These are phyloP conservation scores for Drosophila sulfurigaster DNA, from an alignment of 1,140 invertebrate species.

Conservation along the genomic window DNA sequence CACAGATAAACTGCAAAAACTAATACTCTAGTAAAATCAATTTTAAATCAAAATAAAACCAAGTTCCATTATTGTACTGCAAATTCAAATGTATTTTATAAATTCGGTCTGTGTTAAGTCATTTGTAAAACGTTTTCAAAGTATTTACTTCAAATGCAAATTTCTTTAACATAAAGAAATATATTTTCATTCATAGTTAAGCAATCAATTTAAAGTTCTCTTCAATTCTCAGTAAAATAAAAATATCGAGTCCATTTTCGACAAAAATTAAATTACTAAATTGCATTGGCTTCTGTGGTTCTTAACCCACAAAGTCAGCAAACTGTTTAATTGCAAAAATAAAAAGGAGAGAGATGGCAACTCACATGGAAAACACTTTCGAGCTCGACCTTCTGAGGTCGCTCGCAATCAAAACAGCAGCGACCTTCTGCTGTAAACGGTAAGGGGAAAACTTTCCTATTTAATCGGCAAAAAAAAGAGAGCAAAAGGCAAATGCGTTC, in stretches of 20 bases:
- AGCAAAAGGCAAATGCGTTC: neutral
- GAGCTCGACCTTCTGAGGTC: slow-evolving; percentile 28
- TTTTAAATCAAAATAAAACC: too few species aligned
- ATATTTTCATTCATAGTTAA: too few species aligned
- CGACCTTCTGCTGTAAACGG: slow-evolving; percentile 4
- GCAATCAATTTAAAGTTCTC: too few species aligned
- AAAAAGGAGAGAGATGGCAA: slow-evolving; percentile 10
- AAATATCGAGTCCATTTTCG: neutral
- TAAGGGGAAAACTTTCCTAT: slow-evolving; percentile 1
- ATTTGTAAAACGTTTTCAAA: too few species aligned
- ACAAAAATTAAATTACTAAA: neutral
- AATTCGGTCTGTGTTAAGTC: too few species aligned
- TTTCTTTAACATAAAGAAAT: too few species aligned
- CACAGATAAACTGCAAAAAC: too few species aligned
- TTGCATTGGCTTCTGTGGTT: neutral
- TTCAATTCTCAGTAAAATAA: neutral
- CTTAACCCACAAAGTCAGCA: slow-evolving; percentile 14
- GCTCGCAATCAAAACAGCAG: slow-evolving; percentile 28
- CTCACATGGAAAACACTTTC: slow-evolving; percentile 23
- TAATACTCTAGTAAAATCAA: too few species aligned
- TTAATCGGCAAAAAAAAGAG: neutral
- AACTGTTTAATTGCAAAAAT: slow-evolving; percentile 33
- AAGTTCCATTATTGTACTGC: too few species aligned
- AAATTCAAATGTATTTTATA: too few species aligned
- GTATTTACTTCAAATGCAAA: too few species aligned